Base-by-base conservation (phyloP, 2,888 invertebrate genomes). In the Agapostemon virescens region DNA sequence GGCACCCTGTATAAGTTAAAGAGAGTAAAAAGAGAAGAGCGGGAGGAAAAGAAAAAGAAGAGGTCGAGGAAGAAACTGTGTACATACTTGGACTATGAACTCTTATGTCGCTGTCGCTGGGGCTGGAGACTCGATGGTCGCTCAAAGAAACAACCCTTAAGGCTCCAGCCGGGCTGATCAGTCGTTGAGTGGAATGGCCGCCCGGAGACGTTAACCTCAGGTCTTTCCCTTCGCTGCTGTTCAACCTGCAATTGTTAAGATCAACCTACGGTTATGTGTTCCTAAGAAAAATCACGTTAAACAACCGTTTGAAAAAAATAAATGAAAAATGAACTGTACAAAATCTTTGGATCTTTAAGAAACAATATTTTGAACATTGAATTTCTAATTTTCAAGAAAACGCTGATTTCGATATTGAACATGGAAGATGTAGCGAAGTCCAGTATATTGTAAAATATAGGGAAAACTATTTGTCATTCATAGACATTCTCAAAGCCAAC, bases 41-140 rank as follows among this genome's bases (percentile, higher is more conserved):
- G n/a, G n/a, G n/a, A 20, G 26, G 7, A 20, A 6, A 17, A 7
- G 20, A 5, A 15, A 17, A 20, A 20, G 58, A 58, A 26, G 15
- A 30, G 15, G 15, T 17, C 17, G 17, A 30, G 17, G 30, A 58
- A 30, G 30, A 58, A 15, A n/a, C 7, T 13, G 20, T 26, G 13
- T 49, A 87, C 91, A 89, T 77, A 91, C 91, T 88, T 63, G 90
- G 88, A 81, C 89, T 90, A 67, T 89, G 90, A 68, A 87, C 72
- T 70, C 89, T 90, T 75, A 89, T 86, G 64, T 91, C 91, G 83
- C 89, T 91, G 78, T 91, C 91, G 69, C 90, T 91, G 9, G 91
- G 91, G 71, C 91, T 91, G 74, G 91, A 91, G 52, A 91, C 87
- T 40, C 91, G 88, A 81, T 90, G 90, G 78, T 91, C 91, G 81